Conservation (phyloP, 1,140 invertebrate genomes). For the Saccostrea cuccullata region DNA sequence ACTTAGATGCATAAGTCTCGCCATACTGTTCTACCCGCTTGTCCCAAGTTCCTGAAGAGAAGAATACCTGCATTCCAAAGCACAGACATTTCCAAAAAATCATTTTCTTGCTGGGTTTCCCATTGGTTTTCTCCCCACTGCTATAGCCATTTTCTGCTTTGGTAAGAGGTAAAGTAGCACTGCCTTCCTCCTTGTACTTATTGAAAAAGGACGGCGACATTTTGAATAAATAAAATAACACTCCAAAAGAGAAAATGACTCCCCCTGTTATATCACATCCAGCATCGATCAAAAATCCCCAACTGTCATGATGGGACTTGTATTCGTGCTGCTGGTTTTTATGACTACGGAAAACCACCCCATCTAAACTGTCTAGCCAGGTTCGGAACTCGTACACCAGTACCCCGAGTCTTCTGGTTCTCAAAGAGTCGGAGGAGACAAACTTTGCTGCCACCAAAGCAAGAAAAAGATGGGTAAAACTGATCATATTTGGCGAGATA, state of each 20-base stretch:
- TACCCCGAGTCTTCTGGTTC: conserved; percentile 70
- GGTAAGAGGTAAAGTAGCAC: conserved; percentile 58
- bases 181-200: conserved; percentile 53
- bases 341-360: conserved; percentile 72
- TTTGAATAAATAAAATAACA: conserved; percentile 71
- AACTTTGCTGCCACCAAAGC: conserved; percentile 71
- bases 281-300: conserved; percentile 74
- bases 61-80: conserved; percentile 66
- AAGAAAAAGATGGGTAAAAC: conserved; percentile 69
- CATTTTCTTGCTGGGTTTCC: conserved; percentile 66
- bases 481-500: conserved; percentile 76
- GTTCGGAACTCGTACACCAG: conserved; percentile 71
- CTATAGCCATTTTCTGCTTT: conserved; percentile 53
- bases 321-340: conserved; percentile 65
- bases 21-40: conserved; percentile 63
- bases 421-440: conserved; percentile 69
- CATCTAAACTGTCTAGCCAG: conserved; percentile 75
- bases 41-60: conserved; percentile 69
- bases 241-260: conserved; percentile 65
- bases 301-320: conserved; percentile 68
- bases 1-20: conserved; percentile 60
- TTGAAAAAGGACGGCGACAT: conserved; percentile 58
- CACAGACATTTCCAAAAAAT: conserved; percentile 71
- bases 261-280: conserved; percentile 70
- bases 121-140: conserved; percentile 55